A percentile compares a stretch with the other conserved stretches of the same genome.
These are phyloP conservation scores for Zoanthus sansibaricus DNA, from an alignment of 92 coral and sea anemone genomes.

Conservation along the genomic window DNA sequence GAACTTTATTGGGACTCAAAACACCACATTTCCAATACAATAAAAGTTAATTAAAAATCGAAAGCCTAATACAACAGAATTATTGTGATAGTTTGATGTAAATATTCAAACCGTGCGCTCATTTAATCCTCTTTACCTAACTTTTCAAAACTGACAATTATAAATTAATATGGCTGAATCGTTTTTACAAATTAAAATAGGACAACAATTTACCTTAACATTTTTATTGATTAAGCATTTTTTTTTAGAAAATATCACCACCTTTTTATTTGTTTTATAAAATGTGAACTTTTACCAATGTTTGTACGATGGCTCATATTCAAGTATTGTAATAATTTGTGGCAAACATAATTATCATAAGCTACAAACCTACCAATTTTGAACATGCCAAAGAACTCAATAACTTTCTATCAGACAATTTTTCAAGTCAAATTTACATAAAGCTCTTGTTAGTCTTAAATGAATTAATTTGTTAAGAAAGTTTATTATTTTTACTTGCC, in stretches of 20 bases:
- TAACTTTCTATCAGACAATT: background rate
- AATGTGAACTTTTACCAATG: background rate
- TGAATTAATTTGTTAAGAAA: too few relatives aligned
- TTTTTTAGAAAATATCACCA: background rate
- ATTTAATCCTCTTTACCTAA: background rate
- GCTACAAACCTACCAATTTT: too few relatives aligned
- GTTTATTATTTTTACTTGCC: background rate
- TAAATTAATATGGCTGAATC: background rate
- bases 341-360: too few relatives aligned
- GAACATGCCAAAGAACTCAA: too few relatives aligned
- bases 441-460: background rate
- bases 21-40: conserved; percentile 32
- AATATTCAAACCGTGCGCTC: background rate
- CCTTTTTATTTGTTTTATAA: background rate
- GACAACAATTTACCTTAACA: background rate
- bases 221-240: background rate
- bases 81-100: background rate
- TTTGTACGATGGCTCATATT: background rate
- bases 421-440: background rate
- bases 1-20: conserved; percentile 25
- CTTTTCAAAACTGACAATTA: background rate
- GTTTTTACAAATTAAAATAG: background rate
- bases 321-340: too few relatives aligned
- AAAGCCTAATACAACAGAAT: conserved; percentile 26
- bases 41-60: conserved; percentile 37